phyloP scores from a whole-genome alignment of 2,797 vertebrate species.

The Protosalanx chinensis region DNA sequence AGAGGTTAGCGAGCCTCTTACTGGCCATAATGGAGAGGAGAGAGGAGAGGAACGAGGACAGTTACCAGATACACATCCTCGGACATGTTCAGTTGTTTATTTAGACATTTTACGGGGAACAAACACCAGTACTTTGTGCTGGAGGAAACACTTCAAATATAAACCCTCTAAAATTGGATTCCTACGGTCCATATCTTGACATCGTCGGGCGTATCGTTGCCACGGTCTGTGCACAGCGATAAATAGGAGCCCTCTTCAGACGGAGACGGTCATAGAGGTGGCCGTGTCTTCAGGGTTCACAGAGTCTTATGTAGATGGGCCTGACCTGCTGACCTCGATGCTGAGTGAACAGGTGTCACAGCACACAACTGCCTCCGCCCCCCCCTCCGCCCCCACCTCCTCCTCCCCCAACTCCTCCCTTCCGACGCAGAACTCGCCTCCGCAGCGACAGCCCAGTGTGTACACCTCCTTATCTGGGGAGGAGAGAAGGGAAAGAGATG shows the following conservation, averaged over 20 bases:
- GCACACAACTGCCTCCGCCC: slow-evolving; percentile 58
- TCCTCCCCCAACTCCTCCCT: slow-evolving; percentile 56
- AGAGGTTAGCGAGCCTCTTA: slow-evolving; percentile 26
- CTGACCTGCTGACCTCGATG: slow-evolving; percentile 40
- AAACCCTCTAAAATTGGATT: too few species aligned
- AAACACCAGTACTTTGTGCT: not conserved
- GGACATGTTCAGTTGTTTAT: too few species aligned
- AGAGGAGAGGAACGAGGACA: not conserved
- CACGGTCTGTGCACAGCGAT: too few species aligned
- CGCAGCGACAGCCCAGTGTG: slow-evolving; percentile 69
- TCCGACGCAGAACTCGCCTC: slow-evolving; percentile 60
- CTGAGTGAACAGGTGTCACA: slow-evolving; percentile 66
- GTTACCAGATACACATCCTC: too few species aligned
- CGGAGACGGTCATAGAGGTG: not conserved
- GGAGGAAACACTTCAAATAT: not conserved
- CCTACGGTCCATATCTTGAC: too few species aligned
- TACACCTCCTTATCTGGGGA: slow-evolving; percentile 58
- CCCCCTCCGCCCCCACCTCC: slow-evolving; percentile 22
- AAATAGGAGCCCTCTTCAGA: too few species aligned
- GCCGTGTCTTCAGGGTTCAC: not conserved
- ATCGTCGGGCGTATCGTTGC: too few species aligned
- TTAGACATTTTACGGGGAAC: too few species aligned
- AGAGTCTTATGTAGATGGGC: not conserved
- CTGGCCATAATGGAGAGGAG: slow-evolving; percentile 8
- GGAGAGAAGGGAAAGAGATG: not conserved